phyloP scores from a whole-genome alignment of 2,888 invertebrate genomes.

The Malachius bipustulatus region DNA sequence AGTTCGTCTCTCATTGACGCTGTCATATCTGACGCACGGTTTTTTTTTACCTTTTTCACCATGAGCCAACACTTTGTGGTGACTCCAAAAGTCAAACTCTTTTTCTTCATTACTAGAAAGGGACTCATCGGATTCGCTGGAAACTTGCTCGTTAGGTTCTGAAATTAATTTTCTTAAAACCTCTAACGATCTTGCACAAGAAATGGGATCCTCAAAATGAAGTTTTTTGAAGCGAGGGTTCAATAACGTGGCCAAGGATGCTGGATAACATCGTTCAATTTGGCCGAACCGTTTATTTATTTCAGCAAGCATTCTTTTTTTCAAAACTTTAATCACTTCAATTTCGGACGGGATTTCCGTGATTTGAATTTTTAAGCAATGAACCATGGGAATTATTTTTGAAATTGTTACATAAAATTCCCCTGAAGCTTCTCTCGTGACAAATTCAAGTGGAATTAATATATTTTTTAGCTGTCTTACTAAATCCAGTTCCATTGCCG shows the following conservation, averaged over 20 bases:
- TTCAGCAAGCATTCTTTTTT: background rate
- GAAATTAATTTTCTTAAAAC: background rate
- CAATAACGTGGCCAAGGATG: background rate
- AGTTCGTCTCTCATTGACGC: too few species aligned
- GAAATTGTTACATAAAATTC: slow-evolving; percentile 1
- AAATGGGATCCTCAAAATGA: background rate
- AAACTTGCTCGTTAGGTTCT: background rate
- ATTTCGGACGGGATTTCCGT: background rate
- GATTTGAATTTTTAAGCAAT: background rate
- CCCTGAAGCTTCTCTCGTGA: slow-evolving; percentile 1
- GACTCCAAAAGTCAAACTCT: too few species aligned
- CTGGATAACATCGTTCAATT: background rate
- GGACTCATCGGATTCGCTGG: background rate
- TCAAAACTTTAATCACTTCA: background rate
- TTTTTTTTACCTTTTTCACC: too few species aligned
- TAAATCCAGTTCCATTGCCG: slow-evolving; percentile 4
- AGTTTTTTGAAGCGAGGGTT: slow-evolving; percentile 2
- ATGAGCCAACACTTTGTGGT: too few species aligned
- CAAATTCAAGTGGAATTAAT: slow-evolving; percentile 3
- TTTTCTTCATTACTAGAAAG: too few species aligned
- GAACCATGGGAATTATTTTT: slow-evolving; percentile 1
- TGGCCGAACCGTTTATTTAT: background rate
- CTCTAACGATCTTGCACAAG: background rate
- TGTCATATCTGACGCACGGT: too few species aligned
- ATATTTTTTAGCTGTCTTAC: background rate